These are phyloP conservation scores for Setophaga petechia DNA, from an alignment of 2,113 vertebrate genomes.

Conservation along the genomic window DNA sequence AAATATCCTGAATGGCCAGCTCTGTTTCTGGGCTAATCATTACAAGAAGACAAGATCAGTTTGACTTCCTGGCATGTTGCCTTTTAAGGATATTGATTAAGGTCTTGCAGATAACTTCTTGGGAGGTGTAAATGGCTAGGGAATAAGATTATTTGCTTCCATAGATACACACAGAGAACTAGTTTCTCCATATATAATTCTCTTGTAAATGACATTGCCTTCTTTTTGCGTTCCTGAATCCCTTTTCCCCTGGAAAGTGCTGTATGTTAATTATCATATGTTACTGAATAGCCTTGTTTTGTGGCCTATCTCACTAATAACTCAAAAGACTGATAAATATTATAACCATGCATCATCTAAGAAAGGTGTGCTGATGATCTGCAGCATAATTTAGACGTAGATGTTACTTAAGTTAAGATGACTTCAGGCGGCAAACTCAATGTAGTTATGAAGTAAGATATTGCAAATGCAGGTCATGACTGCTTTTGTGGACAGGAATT, in stretches of 20 bases:
- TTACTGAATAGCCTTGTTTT: background rate
- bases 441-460: background rate
- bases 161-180: background rate
- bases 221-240: background rate
- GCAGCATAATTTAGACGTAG: background rate
- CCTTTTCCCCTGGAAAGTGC: background rate
- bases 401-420: background rate
- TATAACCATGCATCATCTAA: background rate
- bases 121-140: background rate
- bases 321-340: background rate
- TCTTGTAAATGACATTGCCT: background rate
- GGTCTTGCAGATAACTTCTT: background rate
- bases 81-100: slow-evolving; percentile 18
- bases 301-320: background rate
- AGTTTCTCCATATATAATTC: background rate
- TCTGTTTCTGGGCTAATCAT: background rate
- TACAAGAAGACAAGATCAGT: background rate
- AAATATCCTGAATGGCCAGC: background rate
- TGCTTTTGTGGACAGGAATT: background rate
- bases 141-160: background rate
- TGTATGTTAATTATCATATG: background rate
- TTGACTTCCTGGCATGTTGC: background rate
- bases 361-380: background rate
- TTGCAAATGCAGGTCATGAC: background rate
- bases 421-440: background rate